These are phyloP conservation scores for Tursiops truncatus DNA, from an alignment of 2,113 vertebrate genomes.

Conservation along the genomic window DNA sequence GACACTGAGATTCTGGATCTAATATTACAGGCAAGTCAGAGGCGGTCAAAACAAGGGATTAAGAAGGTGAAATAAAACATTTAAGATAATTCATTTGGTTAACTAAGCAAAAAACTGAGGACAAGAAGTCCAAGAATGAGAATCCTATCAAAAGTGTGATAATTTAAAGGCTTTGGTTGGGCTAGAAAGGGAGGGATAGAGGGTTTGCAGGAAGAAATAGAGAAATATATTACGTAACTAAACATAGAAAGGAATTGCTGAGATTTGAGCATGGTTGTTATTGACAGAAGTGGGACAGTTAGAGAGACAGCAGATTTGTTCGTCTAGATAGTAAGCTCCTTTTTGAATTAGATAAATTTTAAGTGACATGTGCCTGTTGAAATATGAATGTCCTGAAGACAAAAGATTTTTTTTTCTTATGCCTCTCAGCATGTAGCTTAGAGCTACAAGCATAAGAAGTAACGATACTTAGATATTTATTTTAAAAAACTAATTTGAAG, in stretches of 20 bases:
- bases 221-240: no score
- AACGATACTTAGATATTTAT: neutral
- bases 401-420: neutral
- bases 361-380: neutral
- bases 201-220: neutral
- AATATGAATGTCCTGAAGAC: neutral
- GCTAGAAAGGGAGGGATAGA: neutral
- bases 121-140: neutral
- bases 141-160: neutral
- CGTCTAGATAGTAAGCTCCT: neutral
- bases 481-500: neutral
- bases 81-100: neutral
- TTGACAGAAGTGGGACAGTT: neutral
- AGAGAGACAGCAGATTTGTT: neutral
- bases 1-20: neutral
- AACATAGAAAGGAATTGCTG: neutral
- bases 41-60: neutral
- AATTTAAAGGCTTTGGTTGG: neutral
- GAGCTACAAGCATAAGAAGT: neutral
- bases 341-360: neutral
- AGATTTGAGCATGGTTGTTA: neutral
- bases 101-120: neutral
- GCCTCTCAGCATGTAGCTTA: neutral
- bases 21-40: neutral
- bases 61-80: neutral